Percentiles rank a stretch among this genome's conserved stretches.
Conservation (phyloP, 1,140 invertebrate genomes). For the Pachypeltis micranthus region DNA sequence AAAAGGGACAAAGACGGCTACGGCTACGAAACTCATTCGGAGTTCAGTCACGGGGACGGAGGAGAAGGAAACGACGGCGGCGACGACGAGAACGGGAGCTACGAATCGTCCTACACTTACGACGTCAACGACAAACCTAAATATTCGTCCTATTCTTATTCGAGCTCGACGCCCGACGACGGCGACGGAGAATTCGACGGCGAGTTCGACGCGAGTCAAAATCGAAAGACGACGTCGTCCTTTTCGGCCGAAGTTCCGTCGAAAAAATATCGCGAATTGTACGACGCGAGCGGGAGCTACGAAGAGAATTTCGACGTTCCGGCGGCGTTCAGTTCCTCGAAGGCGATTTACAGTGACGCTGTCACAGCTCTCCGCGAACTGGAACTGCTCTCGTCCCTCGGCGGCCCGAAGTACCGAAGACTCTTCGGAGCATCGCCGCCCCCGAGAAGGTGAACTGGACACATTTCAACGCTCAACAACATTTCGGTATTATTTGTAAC, state of each 20-base stretch:
- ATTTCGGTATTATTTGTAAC: too few species aligned
- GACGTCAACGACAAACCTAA: not conserved
- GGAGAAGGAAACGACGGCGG: not conserved
- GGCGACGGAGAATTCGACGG: not conserved
- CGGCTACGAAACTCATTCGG: not conserved
- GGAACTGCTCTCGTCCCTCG: not conserved
- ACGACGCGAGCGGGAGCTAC: not conserved
- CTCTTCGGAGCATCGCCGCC: too few species aligned
- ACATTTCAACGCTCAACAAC: too few species aligned
- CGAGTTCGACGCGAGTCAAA: not conserved
- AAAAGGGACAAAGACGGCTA: conserved; percentile 5
- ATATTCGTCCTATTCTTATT: not conserved
- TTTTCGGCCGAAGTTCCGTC: not conserved
- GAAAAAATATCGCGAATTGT: too few species aligned
- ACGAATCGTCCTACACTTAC: conserved; percentile 1
- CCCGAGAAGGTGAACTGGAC: too few species aligned
- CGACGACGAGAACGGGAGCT: not conserved
- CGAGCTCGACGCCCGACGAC: not conserved
- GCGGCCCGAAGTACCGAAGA: not conserved
- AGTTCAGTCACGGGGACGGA: not conserved
- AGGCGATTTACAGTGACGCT: not conserved
- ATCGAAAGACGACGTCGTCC: not conserved
- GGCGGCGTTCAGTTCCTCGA: not conserved
- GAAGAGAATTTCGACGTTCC: not conserved
- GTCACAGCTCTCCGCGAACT: not conserved